These are phyloP conservation scores for Muscicapa striata DNA, from an alignment of 2,797 vertebrate genomes.

Conservation along the genomic window DNA sequence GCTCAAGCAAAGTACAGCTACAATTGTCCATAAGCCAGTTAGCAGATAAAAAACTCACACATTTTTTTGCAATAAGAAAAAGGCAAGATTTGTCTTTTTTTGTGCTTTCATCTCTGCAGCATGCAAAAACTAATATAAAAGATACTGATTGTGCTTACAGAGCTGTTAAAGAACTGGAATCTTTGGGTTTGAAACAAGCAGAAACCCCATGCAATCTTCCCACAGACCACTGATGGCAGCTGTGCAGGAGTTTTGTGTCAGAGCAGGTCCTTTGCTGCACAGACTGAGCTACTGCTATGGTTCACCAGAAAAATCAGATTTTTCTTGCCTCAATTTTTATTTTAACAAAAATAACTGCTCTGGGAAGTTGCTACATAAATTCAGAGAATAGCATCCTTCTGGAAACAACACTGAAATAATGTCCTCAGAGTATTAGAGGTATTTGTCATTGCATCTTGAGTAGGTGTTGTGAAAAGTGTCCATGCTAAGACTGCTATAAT, in stretches of 20 bases:
- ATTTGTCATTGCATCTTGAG: not conserved
- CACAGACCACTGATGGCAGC: not conserved
- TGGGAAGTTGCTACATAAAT: not conserved
- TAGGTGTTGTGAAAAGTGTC: not conserved
- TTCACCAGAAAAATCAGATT: not conserved
- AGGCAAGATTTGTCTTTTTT: not conserved
- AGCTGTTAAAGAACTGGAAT: not conserved
- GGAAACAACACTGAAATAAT: not conserved
- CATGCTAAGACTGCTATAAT: not conserved
- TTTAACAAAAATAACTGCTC: not conserved
- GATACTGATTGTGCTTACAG: rapidly evolving
- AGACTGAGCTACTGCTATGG: not conserved
- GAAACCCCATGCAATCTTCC: not conserved
- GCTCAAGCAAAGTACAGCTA: not conserved
- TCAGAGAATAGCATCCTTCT: not conserved
- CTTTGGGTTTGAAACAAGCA: not conserved
- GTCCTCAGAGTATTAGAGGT: not conserved
- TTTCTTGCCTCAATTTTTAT: not conserved
- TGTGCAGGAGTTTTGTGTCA: not conserved
- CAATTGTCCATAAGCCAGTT: not conserved
- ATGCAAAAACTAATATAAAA: not conserved
- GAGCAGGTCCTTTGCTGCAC: not conserved
- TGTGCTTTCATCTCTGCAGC: not conserved
- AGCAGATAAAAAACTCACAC: not conserved
- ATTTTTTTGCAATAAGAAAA: not conserved